Evolutionary conservation across 2,797 vertebrate species (phyloP).

Genomic region (Choloepus didactylus): DNA sequence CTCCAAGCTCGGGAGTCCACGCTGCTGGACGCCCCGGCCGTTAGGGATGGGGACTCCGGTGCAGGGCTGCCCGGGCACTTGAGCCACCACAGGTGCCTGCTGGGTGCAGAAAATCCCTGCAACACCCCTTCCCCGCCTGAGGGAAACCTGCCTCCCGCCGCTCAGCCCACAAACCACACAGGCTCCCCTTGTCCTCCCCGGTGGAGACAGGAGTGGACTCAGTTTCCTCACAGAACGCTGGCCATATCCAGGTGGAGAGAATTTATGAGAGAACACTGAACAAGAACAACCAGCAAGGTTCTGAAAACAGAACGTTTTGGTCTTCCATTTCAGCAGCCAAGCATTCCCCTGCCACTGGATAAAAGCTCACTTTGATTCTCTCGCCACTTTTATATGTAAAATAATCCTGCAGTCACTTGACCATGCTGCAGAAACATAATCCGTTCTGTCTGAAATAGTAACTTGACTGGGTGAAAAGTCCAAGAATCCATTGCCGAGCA

Average conservation of each 20-base stretch:
- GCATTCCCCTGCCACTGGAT: neutral
- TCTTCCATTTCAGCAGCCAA: neutral
- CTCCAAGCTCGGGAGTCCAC: neutral
- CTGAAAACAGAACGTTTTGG: neutral
- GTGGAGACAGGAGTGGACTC: neutral
- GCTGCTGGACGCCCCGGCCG: too few relatives aligned
- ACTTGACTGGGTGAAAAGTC: neutral
- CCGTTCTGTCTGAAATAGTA: neutral
- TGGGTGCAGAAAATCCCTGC: too few relatives aligned
- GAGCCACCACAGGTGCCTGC: too few relatives aligned
- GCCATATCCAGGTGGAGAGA: neutral
- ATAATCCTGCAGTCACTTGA: neutral
- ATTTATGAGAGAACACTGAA: neutral
- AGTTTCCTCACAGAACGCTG: neutral
- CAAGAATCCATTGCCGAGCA: too few relatives aligned
- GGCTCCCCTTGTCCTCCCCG: neutral
- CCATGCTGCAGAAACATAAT: neutral
- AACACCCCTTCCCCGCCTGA: too few relatives aligned
- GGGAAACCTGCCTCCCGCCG: neutral
- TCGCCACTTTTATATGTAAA: constrained; percentile 51
- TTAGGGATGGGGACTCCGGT: too few relatives aligned
- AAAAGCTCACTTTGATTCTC: constrained; percentile 25
- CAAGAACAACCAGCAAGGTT: neutral
- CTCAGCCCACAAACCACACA: neutral
- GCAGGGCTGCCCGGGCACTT: too few relatives aligned